phyloP scores from a whole-genome alignment of 2,113 vertebrate species.

The Paramisgurnus dabryanus region DNA sequence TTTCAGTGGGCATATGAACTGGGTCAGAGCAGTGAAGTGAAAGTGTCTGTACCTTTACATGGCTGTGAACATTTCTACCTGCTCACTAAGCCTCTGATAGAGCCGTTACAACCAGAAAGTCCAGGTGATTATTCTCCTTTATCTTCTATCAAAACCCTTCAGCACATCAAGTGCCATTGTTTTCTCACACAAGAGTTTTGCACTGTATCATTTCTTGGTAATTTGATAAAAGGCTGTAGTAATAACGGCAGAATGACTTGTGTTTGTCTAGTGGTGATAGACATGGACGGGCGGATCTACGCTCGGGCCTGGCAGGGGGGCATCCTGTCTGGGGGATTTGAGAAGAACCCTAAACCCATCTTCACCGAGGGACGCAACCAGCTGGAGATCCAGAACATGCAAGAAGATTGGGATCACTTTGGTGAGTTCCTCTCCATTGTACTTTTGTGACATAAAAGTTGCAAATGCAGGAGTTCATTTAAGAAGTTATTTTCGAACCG shows the following conservation, averaged over 20 bases:
- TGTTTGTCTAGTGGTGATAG: constrained; percentile 80
- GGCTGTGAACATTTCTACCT: constrained; percentile 99
- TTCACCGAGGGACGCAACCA: constrained; percentile 95
- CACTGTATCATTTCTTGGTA: not conserved
- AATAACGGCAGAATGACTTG: not conserved
- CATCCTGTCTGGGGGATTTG: constrained; percentile 92
- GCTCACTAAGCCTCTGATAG: constrained; percentile 87
- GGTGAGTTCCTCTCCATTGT: constrained; percentile 71
- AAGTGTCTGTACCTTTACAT: constrained; percentile 91
- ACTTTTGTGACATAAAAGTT: too few species aligned
- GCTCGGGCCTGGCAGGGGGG: constrained; percentile 92
- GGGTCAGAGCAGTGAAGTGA: constrained; percentile 87
- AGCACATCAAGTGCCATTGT: too few species aligned
- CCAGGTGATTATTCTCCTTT: constrained; percentile 78
- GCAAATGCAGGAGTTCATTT: too few species aligned
- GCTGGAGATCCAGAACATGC: constrained; percentile 94
- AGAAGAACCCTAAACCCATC: constrained; percentile 98
- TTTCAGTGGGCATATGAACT: constrained; percentile 96
- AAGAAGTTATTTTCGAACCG: too few species aligned
- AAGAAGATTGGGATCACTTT: constrained; percentile 98
- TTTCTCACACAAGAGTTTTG: too few species aligned
- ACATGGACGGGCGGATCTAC: constrained; percentile 94
- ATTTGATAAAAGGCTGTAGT: not conserved
- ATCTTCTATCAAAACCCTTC: too few species aligned
- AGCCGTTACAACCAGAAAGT: constrained; percentile 72